A percentile compares a stretch with the other conserved stretches of the same genome.
phyloP scores from a whole-genome alignment of 2,113 vertebrate genomes.

The Corythaeola cristata region DNA sequence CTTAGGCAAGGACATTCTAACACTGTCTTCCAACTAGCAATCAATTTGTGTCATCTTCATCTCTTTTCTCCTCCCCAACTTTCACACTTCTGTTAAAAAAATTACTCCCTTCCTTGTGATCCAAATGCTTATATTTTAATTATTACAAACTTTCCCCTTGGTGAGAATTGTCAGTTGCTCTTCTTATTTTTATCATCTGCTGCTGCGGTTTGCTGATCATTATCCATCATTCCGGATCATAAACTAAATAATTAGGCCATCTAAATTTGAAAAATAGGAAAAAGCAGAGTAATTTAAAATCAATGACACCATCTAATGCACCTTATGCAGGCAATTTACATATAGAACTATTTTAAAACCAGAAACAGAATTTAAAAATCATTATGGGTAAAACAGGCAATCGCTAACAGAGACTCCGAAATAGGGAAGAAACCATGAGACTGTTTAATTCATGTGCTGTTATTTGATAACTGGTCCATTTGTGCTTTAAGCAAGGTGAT shows the following conservation, averaged over 20 bases:
- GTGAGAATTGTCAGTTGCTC: neutral
- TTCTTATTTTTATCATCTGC: neutral
- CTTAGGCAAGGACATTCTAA: neutral
- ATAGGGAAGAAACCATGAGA: neutral
- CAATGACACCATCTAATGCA: neutral
- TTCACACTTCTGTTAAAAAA: neutral
- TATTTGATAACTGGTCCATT: neutral
- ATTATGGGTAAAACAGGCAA: neutral
- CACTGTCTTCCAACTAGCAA: neutral
- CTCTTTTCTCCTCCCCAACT: neutral
- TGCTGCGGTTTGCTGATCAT: neutral
- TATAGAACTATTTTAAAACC: neutral
- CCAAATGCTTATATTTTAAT: neutral
- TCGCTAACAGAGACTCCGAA: neutral
- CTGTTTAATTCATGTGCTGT: neutral
- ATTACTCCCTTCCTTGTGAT: neutral
- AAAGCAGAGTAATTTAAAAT: neutral
- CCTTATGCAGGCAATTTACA: neutral
- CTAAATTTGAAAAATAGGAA: neutral
- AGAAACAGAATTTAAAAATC: neutral
- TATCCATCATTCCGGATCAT: neutral
- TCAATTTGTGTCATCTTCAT: neutral
- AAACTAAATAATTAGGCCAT: neutral
- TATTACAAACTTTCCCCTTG: neutral
- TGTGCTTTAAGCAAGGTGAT: neutral